phyloP scores from a whole-genome alignment of 1,140 invertebrate species.

The Orussus abietinus region DNA sequence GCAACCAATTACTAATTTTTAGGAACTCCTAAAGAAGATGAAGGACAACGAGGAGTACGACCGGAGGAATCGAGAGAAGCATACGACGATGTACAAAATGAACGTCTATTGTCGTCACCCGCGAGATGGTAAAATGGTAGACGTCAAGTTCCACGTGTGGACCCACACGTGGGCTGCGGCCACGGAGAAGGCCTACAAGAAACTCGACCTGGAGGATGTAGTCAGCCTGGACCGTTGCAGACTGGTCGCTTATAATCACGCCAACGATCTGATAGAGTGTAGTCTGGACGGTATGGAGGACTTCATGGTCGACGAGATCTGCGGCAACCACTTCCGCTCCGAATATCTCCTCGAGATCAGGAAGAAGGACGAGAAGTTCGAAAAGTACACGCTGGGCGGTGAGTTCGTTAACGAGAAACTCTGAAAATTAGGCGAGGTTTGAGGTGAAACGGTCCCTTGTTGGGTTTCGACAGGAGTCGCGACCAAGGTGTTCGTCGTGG shows the following conservation, averaged over 20 bases:
- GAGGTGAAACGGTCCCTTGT: no score
- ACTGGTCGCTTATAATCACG: slow-evolving; percentile 69
- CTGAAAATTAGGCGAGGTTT: slow-evolving; percentile 8
- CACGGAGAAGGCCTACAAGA: slow-evolving; percentile 58
- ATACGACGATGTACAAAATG: slow-evolving; percentile 60
- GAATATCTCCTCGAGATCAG: slow-evolving; percentile 70
- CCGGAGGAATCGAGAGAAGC: slow-evolving; percentile 54
- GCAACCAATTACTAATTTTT: slow-evolving; percentile 15
- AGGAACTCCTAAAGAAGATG: slow-evolving; percentile 63
- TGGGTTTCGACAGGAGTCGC: slow-evolving; percentile 52
- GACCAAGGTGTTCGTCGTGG: slow-evolving; percentile 63
- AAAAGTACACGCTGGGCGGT: slow-evolving; percentile 64
- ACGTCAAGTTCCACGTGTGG: slow-evolving; percentile 57
- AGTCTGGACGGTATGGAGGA: slow-evolving; percentile 65
- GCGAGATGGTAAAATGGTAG: slow-evolving; percentile 50
- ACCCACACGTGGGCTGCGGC: slow-evolving; percentile 59
- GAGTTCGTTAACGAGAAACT: slow-evolving; percentile 20
- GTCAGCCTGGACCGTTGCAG: slow-evolving; percentile 66
- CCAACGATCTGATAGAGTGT: slow-evolving; percentile 65
- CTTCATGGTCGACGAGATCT: slow-evolving; percentile 53
- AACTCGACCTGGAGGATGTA: slow-evolving; percentile 59
- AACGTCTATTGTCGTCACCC: slow-evolving; percentile 66
- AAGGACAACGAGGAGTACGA: slow-evolving; percentile 67
- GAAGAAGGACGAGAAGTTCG: slow-evolving; percentile 62
- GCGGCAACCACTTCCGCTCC: slow-evolving; percentile 46